Base-by-base conservation (phyloP, 2,888 invertebrate genomes). In the Epirrita christyi region DNA sequence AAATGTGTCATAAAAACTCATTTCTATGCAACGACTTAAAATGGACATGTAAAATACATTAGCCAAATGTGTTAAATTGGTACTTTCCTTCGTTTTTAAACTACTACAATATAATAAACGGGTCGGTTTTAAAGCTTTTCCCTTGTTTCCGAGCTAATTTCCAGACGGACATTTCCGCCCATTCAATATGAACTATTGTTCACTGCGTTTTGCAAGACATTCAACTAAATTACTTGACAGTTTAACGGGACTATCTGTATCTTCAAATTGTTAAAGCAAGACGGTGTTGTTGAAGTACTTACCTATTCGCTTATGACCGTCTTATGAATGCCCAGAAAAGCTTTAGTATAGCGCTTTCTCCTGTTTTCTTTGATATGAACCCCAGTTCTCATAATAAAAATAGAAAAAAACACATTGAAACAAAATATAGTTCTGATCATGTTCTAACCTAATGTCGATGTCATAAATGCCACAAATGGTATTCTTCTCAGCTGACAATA, bases 131-230 rank as follows among this genome's bases (percentile, higher is more conserved):
- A 91, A 92, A 88, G 82, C 88, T 87, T 89, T 91, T 92, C 88
- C 83, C 88, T 88, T 90, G 92, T 91, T 86, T 85, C 80, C 80
- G 74, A 83, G 83, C 83, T 88, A 91, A 91, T 90, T 92, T 89
- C 80, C 80, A 83, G 83, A 83, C 86, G 78, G 87, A 91, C 91
- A 88, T 88, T 90, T 92, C 91, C 91, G 90, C 78, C 89, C 90
- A 92, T 92, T 92, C 89, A 91, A 83, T 90, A 91, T 91, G 86
- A 90, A 75, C 92, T 86, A 91, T 91, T 89, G 91, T 92, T 87
- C 88, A 80, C 75, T 80, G 75, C 82, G 80, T 83, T 85, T 85
- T 79, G 84, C 80, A 81, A 89, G 81, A 90, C 90, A 87, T 89
- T 89, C 85, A 88, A 80, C 84, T 76, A 83, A 89, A 86, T 87